Evolutionary conservation across 2,888 invertebrate genomes (phyloP).

Genomic region (Melitaea athalia): DNA sequence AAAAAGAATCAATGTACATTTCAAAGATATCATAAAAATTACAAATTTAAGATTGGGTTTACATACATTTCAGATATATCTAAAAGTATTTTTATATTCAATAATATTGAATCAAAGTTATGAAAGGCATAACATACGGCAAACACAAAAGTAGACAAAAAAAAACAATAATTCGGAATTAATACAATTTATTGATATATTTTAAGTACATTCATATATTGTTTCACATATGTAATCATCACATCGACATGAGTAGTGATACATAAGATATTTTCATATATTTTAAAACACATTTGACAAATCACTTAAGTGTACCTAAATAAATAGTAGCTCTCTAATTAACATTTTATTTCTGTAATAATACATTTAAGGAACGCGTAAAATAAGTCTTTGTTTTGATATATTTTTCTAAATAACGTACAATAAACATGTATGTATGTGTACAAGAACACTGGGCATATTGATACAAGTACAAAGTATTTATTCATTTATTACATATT

Average conservation of each 20-base stretch:
- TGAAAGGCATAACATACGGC: too few relatives aligned
- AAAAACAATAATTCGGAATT: conserved; percentile 36
- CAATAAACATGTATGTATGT: conserved; percentile 16
- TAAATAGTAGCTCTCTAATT: conserved; percentile 37
- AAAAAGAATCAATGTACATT: too few relatives aligned
- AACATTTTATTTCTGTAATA: conserved; percentile 34
- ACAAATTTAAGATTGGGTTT: too few relatives aligned
- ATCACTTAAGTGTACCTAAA: conserved; percentile 35
- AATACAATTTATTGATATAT: conserved; percentile 51
- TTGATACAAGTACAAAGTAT: conserved; percentile 10
- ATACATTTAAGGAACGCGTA: conserved; percentile 42
- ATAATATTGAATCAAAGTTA: too few relatives aligned
- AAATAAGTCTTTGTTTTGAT: conserved; percentile 40
- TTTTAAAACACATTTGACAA: conserved; percentile 23
- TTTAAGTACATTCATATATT: conserved; percentile 48
- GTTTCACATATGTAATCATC: conserved; percentile 43
- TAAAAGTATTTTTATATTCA: too few relatives aligned
- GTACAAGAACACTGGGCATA: conserved; percentile 21
- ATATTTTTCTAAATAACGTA: conserved; percentile 30
- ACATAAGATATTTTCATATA: conserved; percentile 31
- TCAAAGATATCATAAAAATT: too few relatives aligned
- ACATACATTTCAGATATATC: too few relatives aligned
- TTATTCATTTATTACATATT: conserved; percentile 11
- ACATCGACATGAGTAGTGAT: conserved; percentile 40
- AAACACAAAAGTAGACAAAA: conserved; percentile 8